Percentiles rank a stretch among this genome's conserved stretches.
phyloP scores from a whole-genome alignment of 2,888 invertebrate species.

The Drosophila picticornis region DNA sequence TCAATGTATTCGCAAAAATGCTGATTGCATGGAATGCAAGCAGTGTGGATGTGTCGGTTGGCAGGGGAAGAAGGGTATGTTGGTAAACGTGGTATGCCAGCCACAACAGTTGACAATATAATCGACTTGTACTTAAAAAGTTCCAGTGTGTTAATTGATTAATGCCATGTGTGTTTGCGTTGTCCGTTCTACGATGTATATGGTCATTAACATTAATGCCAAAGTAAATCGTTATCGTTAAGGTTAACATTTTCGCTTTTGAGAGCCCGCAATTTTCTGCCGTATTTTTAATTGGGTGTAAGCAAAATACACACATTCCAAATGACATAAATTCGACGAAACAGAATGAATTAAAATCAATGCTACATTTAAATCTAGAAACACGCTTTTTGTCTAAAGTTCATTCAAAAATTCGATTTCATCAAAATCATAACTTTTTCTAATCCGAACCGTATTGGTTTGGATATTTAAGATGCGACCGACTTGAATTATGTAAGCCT shows the following conservation, averaged over 20 bases:
- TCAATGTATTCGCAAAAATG: slow-evolving; percentile 44
- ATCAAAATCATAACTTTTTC: too few relatives aligned
- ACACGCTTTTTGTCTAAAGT: neutral
- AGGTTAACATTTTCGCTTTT: neutral
- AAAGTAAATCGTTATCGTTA: slow-evolving; percentile 15
- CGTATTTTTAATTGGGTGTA: neutral
- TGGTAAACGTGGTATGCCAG: neutral
- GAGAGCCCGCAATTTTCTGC: neutral
- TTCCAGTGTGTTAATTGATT: slow-evolving; percentile 70
- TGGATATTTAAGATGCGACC: too few relatives aligned
- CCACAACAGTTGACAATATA: slow-evolving; percentile 71
- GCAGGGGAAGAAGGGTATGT: neutral
- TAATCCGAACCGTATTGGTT: too few relatives aligned
- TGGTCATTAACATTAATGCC: slow-evolving; percentile 7
- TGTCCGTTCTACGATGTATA: slow-evolving; percentile 40
- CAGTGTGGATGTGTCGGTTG: neutral
- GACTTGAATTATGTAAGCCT: neutral
- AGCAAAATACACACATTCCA: neutral
- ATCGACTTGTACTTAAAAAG: slow-evolving; percentile 74
- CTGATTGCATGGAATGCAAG: slow-evolving; percentile 43
- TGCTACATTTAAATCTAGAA: neutral
- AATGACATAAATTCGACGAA: neutral
- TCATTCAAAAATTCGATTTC: neutral
- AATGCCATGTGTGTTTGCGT: slow-evolving; percentile 18
- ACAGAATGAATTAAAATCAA: neutral